phyloP scores from a whole-genome alignment of 2,113 vertebrate genomes.

The Marmota monax region DNA sequence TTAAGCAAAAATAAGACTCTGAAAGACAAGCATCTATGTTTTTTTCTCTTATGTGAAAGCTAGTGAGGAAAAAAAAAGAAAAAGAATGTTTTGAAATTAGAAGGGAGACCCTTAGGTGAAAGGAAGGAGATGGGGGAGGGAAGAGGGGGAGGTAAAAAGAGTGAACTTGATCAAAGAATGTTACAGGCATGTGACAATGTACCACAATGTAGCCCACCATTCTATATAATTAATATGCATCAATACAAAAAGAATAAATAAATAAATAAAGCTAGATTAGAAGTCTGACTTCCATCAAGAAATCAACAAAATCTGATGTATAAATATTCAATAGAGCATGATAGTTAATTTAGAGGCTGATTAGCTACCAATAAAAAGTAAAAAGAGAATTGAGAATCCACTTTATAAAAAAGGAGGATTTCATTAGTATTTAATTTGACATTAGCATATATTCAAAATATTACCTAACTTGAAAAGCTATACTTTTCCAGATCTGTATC shows the following conservation, averaged over 20 bases:
- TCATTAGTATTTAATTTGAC: neutral
- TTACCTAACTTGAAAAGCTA: slow-evolving; percentile 42
- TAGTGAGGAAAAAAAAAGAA: neutral
- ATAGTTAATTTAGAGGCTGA: neutral
- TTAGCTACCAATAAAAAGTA: neutral
- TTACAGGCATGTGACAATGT: neutral
- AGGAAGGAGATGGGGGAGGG: neutral
- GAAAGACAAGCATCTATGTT: neutral
- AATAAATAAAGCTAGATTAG: neutral
- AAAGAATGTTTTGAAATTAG: neutral
- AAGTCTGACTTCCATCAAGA: neutral
- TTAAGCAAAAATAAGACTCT: neutral
- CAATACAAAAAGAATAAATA: neutral
- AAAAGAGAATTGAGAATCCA: slow-evolving; percentile 3
- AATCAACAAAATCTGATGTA: neutral
- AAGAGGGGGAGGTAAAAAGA: neutral
- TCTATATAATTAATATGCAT: neutral
- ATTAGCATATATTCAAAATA: neutral
- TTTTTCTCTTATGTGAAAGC: neutral
- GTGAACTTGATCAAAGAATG: neutral
- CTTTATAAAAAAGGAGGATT: slow-evolving; percentile 23
- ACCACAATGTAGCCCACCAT: neutral
- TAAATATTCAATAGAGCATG: neutral
- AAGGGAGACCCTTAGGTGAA: neutral
- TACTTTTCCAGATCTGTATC: neutral